Evolutionary conservation across 2,113 vertebrate genomes (phyloP), one percentile per base, ranked within the genome.

Genomic region (Gadus macrocephalus): DNA sequence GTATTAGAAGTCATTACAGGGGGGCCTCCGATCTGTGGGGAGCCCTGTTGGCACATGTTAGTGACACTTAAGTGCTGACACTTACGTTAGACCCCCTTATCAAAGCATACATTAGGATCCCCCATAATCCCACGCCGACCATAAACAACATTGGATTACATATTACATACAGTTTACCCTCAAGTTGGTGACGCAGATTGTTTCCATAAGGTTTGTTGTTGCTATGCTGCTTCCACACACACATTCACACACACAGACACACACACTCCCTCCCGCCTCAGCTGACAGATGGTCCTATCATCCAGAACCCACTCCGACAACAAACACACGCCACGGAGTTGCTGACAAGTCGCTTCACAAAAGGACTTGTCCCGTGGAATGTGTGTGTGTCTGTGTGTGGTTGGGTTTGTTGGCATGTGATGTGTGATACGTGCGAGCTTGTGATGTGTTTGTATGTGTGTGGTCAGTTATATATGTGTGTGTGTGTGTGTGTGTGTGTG

Each of bases 251-350:
- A 49, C 42, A 49, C 42, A 49, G 8, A 49, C 42, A 49, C 42
- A 49, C 42, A 49, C 42, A 14, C 42, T 11, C 42, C 8, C 42
- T 12, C 42, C 8, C 64, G 61, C 53, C 19, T 72, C 59, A 71
- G 73, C 72, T 84, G 84, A 85, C 87, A 86, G 83, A 89, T 77
- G 79, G 79, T 83, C 83, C 73, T 49, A 49, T 49, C 77, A 66
- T 85, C 83, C 78, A 82, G 84, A 72, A 49, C 74, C 70, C 78
- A 59, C 87, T 85, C 71, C 67, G 76, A 86, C 83, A 87, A 84
- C 84, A 89, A 90, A 89, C 83, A 89, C 77, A 84, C 67, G 55
- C 70, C 66, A 76, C 86, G 73, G 69, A 84, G 82, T 80, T 35
- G 78, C 75, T 88, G 91, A 92, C 82, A 87, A 78, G 79, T 75